Percentiles rank a stretch among this genome's conserved stretches.
phyloP scores from a whole-genome alignment of 92 coral and sea anemone species.

The Porites cylindrica region DNA sequence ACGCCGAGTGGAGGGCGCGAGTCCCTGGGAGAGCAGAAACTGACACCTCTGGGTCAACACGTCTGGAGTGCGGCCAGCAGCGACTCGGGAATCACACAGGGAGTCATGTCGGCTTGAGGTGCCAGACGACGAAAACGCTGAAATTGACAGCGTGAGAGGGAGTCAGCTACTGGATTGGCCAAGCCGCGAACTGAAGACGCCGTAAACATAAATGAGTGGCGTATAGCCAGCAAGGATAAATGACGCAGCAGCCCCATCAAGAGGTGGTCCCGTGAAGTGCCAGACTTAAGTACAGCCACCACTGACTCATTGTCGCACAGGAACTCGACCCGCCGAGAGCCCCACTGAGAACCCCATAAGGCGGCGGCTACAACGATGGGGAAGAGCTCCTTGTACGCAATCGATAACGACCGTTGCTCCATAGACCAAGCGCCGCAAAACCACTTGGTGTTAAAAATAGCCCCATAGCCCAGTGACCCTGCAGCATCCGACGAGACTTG shows the following conservation, averaged over 20 bases:
- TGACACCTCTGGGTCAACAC: too few species aligned
- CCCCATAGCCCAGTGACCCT: conserved; percentile 41
- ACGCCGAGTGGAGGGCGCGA: too few species aligned
- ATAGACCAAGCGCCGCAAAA: conserved; percentile 28
- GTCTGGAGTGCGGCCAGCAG: not conserved
- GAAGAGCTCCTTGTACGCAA: conserved; percentile 19
- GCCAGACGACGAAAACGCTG: too few species aligned
- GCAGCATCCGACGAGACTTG: conserved; percentile 30
- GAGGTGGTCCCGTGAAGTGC: not conserved
- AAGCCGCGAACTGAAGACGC: too few species aligned
- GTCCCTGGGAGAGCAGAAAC: too few species aligned
- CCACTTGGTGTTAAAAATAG: conserved; percentile 24
- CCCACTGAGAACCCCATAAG: conserved; percentile 43
- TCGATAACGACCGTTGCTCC: not conserved
- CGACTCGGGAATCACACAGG: too few species aligned
- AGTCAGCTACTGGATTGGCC: too few species aligned
- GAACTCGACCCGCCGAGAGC: conserved; percentile 15
- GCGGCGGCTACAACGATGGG: conserved; percentile 33
- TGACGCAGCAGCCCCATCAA: conserved; percentile 2
- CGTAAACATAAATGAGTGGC: too few species aligned
- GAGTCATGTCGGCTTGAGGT: too few species aligned
- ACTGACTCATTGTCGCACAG: conserved; percentile 43
- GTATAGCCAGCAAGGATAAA: too few species aligned
- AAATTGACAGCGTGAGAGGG: too few species aligned
- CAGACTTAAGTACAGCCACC: conserved; percentile 44